Percentiles rank a stretch among this genome's conserved stretches.
Conservation (phyloP, 1,140 invertebrate genomes). For the Octopus sinensis region DNA sequence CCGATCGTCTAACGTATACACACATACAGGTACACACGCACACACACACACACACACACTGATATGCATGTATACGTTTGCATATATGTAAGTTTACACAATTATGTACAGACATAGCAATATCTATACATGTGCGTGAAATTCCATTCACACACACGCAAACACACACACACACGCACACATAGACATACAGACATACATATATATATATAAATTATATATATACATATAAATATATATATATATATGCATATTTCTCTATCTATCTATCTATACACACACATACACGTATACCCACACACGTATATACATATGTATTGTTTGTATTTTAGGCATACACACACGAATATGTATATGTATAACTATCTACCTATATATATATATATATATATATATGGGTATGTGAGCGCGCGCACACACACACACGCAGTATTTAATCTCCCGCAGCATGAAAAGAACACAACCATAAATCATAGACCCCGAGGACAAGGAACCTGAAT, state of each 20-base stretch:
- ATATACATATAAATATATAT: neutral
- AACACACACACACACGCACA: neutral
- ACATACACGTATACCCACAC: neutral
- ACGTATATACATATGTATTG: neutral
- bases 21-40: neutral
- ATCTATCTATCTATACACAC: neutral
- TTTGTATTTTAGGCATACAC: too few relatives aligned
- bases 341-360: too few relatives aligned
- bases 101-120: neutral
- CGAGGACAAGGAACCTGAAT: too few relatives aligned
- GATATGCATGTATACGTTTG: conserved; percentile 16
- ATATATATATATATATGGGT: too few relatives aligned
- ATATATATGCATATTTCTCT: too few relatives aligned
- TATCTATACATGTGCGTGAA: conserved; percentile 5
- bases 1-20: too few relatives aligned
- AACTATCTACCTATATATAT: too few relatives aligned
- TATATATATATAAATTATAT: neutral
- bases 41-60: conserved; percentile 19
- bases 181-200: neutral
- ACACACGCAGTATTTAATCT: too few relatives aligned
- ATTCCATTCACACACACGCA: neutral
- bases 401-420: too few relatives aligned
- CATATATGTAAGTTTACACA: conserved; percentile 16
- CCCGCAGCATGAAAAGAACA: too few relatives aligned
- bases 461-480: too few relatives aligned